Evolutionary conservation across 2,888 invertebrate genomes (phyloP).

Genomic region (Ptychoptera contaminata): DNA sequence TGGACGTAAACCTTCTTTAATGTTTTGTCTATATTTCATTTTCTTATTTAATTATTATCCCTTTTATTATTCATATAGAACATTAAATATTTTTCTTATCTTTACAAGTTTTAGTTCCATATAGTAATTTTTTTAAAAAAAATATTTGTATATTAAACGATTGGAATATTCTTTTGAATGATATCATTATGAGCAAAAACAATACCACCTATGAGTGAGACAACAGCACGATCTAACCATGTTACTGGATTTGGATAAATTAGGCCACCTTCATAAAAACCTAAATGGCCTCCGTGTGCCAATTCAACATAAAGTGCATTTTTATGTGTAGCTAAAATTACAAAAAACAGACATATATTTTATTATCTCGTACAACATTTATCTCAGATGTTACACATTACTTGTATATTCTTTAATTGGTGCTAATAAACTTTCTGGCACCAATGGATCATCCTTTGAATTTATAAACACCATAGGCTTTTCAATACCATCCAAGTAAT

Average conservation of each 20-base stretch:
- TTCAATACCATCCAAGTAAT: constrained; percentile 61
- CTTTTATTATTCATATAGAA: no score
- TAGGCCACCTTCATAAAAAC: constrained; percentile 83
- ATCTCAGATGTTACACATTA: constrained; percentile 31
- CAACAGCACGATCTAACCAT: constrained; percentile 83
- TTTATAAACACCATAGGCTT: constrained; percentile 86
- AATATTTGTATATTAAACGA: no score
- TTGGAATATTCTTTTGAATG: no score
- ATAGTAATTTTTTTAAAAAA: no score
- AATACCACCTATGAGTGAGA: constrained; percentile 61
- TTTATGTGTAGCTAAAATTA: constrained; percentile 41
- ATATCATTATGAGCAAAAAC: constrained; percentile 38
- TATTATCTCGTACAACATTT: constrained; percentile 1
- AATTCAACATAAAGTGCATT: constrained; percentile 63
- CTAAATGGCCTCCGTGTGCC: constrained; percentile 86
- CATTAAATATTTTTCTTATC: no score
- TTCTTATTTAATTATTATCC: no score
- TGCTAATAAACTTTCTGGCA: constrained; percentile 60
- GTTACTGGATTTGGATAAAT: constrained; percentile 79
- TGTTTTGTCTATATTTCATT: no score
- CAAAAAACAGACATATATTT: constrained; percentile 4
- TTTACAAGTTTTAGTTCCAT: no score
- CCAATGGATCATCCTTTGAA: constrained; percentile 80
- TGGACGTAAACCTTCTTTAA: no score
- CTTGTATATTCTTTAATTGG: constrained; percentile 60